Base-by-base conservation (phyloP, 2,113 vertebrate species). In the Spheniscus mendiculus region DNA sequence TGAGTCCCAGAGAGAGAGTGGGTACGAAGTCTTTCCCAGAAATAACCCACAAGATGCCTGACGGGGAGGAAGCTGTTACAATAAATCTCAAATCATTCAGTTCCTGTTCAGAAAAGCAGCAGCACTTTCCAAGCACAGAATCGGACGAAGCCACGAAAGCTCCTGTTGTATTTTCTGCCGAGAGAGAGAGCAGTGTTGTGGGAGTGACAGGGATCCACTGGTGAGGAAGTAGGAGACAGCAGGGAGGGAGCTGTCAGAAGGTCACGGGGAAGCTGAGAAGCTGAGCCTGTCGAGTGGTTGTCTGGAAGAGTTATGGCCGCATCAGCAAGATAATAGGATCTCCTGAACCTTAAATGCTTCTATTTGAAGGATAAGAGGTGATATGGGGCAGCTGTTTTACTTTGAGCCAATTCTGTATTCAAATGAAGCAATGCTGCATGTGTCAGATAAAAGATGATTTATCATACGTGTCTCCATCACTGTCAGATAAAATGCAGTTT, bases 401-500 rank as follows among this genome's bases (percentile, higher is more conserved):
- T 92, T 89, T 88, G 95, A 93, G 95, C 62, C n/a, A 87, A 80
- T 96, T 90, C 86, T 85, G 71, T 93, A 97, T 96, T 97, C 93
- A 96, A 95, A 97, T 89, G 87, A 91, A 91, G 95, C 76, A 42
- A 85, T 78, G 91, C 95, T 96, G 94, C 90, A 92, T 69, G 58
- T 96, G 87, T 96, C 95, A 95, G 94, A 96, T 96, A 96, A 97
- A 96, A 83, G 10, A 10, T 94, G 92, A 96, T 97, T 95, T 96
- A 96, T 96, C 94, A 90, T 40, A 47, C 2, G 1, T 84, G 91
- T 88, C 65, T 94, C 70, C 90, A 58, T 88, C 52, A 50, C 76
- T 94, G 91, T 92, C 81, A 91, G 81, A 95, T 95, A 89, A 92
- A 93, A 74, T 53, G 61, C 74, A 87, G 32, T 96, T 93, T 90